phyloP scores from a whole-genome alignment of 2,888 invertebrate species.

The Adineta ricciae region DNA sequence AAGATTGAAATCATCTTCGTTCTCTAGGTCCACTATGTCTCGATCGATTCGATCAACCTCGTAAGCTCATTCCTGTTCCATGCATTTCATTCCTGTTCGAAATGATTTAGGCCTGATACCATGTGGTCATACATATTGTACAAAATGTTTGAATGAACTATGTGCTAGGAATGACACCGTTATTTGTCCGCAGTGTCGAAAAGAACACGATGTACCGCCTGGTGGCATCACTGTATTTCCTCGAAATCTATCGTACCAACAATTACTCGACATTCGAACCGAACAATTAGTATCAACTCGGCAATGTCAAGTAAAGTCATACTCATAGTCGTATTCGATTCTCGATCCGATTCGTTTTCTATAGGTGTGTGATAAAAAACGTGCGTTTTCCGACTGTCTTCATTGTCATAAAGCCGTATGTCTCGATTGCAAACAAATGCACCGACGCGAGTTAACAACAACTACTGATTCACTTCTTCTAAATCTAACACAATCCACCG shows the following conservation, averaged over 20 bases:
- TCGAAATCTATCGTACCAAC: constrained; percentile 13
- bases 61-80: background rate
- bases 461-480: background rate
- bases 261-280: constrained; percentile 14
- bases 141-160: constrained; percentile 7
- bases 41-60: constrained; percentile 11
- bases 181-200: constrained; percentile 14
- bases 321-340: no score
- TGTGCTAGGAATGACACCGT: background rate
- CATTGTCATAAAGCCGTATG: constrained; percentile 6
- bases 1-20: background rate
- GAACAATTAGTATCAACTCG: background rate
- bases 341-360: no score
- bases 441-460: background rate
- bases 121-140: constrained; percentile 12
- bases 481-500: background rate
- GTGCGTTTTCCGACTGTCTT: background rate
- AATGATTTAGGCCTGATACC: background rate
- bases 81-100: background rate
- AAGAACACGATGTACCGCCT: background rate
- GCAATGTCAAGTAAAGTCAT: background rate
- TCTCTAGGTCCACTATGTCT: background rate
- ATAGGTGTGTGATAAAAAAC: background rate
- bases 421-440: background rate
- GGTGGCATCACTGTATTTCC: background rate